Evolutionary conservation across 2,888 invertebrate genomes (phyloP), one percentile per base, ranked within the genome.

Genomic region (Bimastos eiseni): DNA sequence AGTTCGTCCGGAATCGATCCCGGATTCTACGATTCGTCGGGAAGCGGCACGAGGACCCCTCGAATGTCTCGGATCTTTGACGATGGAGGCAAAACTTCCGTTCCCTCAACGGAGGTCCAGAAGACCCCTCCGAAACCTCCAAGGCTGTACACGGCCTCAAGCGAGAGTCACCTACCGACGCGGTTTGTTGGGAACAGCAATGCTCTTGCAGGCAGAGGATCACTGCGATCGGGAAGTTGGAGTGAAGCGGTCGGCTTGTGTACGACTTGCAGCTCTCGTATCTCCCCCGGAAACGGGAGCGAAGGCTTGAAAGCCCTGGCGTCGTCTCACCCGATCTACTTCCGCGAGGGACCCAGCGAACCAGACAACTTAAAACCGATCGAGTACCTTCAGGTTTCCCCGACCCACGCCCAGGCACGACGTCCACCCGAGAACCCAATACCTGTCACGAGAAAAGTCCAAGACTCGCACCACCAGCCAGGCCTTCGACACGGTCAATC

Each of bases 1-100:
- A 93, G 92, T 90, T 93, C 92, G 24, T 93, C 93, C n/a, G 93
- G 93, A 30, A 93, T 93, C 83, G 92, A 93, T 88, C 91, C 92
- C n/a, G 93, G 92, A 44, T 92, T 89, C 83, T 89, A 36, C 70
- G 92, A 92, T n/a, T 84, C 91, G 36, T 90, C 91, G 30, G 89
- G 90, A 0, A 90, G 90, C 24, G 41, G 89, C 33, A 41, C 89
- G 38, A 49, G 41, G 30, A 41, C 89, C 3, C 44, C 33, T 41
- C 6, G 89, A 6, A 30, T 55, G 44, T 89, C 86, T 17, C 8
- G 86, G 86, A 86, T 86, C 34, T 86, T 86, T 17, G 86, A 86
- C 37, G 86, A 86, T 33, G 86, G 34, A 19, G 17, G 8, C 34
- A 34, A 37, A 8, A 36, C 36, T 11, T 36, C 86, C 17, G 37